A percentile compares a stretch with the other conserved stretches of the same genome.
These are phyloP conservation scores for Stenurella melanura DNA, from an alignment of 2,888 invertebrate species.

Conservation along the genomic window DNA sequence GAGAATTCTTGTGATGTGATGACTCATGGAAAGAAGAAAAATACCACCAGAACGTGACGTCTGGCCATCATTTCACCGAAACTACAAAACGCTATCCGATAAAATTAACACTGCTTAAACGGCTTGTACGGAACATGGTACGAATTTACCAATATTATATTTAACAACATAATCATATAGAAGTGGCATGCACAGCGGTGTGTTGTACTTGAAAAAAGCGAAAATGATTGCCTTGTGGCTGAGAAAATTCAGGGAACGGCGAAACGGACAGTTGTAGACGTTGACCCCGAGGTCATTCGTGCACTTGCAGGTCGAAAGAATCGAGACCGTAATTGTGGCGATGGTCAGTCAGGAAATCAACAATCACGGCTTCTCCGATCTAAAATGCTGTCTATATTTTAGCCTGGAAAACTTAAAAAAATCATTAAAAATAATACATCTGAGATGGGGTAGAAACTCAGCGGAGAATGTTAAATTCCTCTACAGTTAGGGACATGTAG, in stretches of 20 bases:
- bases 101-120: neutral
- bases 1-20: neutral
- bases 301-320: slow-evolving; percentile 29
- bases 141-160: slow-evolving; percentile 16
- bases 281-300: slow-evolving; percentile 36
- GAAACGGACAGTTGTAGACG: slow-evolving; percentile 20
- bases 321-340: slow-evolving; percentile 22
- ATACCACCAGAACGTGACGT: neutral
- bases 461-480: too few species aligned
- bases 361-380: slow-evolving; percentile 3
- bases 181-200: slow-evolving; percentile 7
- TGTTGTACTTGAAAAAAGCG: slow-evolving; percentile 11
- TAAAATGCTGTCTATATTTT: neutral
- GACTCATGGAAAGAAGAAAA: neutral
- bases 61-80: neutral
- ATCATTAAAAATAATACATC: too few species aligned
- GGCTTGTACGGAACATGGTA: neutral
- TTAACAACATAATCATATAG: slow-evolving; percentile 25
- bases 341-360: slow-evolving; percentile 29
- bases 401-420: too few species aligned
- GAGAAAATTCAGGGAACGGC: slow-evolving; percentile 31
- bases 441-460: too few species aligned
- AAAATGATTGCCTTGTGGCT: slow-evolving; percentile 26
- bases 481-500: too few species aligned
- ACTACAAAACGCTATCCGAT: neutral